Percentiles rank a stretch among this genome's conserved stretches.
Evolutionary conservation across 2,797 vertebrate genomes (phyloP).

Genomic region (Semotilus atromaculatus): DNA sequence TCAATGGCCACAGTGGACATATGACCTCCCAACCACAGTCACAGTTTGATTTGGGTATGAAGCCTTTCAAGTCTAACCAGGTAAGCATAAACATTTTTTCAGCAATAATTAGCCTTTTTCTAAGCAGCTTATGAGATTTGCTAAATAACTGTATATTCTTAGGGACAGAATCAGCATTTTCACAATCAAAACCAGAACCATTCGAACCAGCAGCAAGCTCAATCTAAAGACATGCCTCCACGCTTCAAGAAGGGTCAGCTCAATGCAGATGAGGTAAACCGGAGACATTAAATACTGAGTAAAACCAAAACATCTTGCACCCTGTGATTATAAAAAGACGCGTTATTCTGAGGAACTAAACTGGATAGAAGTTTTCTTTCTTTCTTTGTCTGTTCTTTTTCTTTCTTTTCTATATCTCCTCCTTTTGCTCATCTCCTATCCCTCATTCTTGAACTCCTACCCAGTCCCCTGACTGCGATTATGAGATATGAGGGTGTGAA

Average conservation of each 20-base stretch:
- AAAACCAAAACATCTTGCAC: constrained; percentile 67
- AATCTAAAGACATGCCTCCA: constrained; percentile 97
- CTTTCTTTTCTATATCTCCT: constrained; percentile 51
- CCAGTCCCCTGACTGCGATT: constrained; percentile 93
- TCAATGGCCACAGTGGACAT: constrained; percentile 94
- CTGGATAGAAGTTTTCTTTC: constrained; percentile 75
- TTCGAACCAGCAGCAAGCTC: constrained; percentile 92
- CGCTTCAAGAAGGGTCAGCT: constrained; percentile 99
- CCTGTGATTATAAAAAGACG: constrained; percentile 98
- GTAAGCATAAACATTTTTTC: constrained; percentile 69
- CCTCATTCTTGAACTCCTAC: constrained; percentile 71
- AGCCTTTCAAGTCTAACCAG: constrained; percentile 98
- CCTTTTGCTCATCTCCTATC: constrained; percentile 52
- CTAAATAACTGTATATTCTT: not conserved
- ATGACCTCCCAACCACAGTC: constrained; percentile 88
- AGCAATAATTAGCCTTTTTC: not conserved
- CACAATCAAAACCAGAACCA: constrained; percentile 98
- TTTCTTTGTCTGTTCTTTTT: constrained; percentile 50
- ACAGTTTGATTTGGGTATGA: constrained; percentile 93
- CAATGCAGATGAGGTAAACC: constrained; percentile 93
- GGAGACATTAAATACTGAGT: constrained; percentile 35
- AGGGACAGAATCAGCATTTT: constrained; percentile 99
- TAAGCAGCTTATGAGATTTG: not conserved
- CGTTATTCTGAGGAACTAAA: constrained; percentile 95
- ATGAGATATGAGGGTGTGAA: constrained; percentile 92